These are phyloP conservation scores for Schizopygopsis malacanthus DNA, from an alignment of 2,797 vertebrate genomes.

Conservation along the genomic window DNA sequence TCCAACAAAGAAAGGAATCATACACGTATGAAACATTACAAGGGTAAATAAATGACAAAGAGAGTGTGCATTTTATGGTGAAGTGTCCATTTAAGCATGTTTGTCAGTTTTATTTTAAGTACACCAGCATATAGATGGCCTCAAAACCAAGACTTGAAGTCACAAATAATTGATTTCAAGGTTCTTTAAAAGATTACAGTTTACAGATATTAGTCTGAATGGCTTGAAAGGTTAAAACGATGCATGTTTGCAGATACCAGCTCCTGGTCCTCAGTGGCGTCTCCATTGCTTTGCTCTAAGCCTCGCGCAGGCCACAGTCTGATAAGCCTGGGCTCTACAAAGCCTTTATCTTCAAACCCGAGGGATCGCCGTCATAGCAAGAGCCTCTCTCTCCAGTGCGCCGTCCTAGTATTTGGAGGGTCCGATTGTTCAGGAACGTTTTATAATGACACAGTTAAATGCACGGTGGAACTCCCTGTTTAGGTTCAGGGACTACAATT, in stretches of 20 bases:
- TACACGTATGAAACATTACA: too few relatives aligned
- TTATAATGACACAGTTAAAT: conserved; percentile 81
- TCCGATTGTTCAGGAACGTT: conserved; percentile 83
- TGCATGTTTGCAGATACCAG: conserved; percentile 76
- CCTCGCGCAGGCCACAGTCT: conserved; percentile 87
- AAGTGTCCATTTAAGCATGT: background rate
- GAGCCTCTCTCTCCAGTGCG: conserved; percentile 60
- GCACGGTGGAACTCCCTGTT: conserved; percentile 67
- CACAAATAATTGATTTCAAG: background rate
- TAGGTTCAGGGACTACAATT: conserved; percentile 29
- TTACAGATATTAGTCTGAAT: background rate
- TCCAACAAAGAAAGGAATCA: too few relatives aligned
- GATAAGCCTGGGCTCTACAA: conserved; percentile 70
- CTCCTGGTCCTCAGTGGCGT: conserved; percentile 80
- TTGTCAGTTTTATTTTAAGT: too few relatives aligned
- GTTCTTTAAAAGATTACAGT: background rate
- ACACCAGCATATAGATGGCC: background rate
- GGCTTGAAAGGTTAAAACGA: background rate
- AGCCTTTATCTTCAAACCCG: conserved; percentile 47
- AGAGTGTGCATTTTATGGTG: too few relatives aligned
- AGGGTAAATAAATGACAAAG: too few relatives aligned
- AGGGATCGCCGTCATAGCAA: conserved; percentile 55
- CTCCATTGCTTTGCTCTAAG: conserved; percentile 74
- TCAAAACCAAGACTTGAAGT: background rate
- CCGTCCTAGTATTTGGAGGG: conserved; percentile 86